phyloP scores from a whole-genome alignment of 2,797 vertebrate genomes.

The Acanthornis magna region DNA sequence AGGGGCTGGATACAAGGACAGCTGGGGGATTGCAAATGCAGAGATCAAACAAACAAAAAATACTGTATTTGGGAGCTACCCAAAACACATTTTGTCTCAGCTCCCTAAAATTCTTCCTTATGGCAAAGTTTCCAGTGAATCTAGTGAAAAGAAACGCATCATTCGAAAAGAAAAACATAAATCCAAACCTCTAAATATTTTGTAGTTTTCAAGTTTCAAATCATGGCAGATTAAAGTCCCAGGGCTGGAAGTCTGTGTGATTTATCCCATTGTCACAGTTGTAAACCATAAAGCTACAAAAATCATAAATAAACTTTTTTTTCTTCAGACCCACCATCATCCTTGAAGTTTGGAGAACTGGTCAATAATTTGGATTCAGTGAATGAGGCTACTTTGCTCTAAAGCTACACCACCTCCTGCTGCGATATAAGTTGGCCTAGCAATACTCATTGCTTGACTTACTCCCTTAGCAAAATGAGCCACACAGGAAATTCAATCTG shows the following conservation, averaged over 20 bases:
- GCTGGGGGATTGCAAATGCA: neutral
- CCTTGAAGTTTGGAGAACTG: neutral
- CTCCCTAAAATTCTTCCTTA: neutral
- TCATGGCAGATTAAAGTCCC: neutral
- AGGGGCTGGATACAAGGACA: neutral
- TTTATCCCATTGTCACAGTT: neutral
- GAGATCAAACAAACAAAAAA: neutral
- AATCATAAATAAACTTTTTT: neutral
- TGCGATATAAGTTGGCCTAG: neutral
- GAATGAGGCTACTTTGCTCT: neutral
- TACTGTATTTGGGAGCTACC: neutral
- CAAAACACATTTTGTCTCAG: neutral
- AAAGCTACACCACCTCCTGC: neutral
- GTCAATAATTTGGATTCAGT: neutral
- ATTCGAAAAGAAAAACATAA: neutral
- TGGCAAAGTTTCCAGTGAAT: neutral
- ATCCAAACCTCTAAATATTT: neutral
- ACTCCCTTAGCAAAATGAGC: neutral
- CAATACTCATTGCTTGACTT: neutral
- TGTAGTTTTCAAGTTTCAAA: slow-evolving; percentile 34
- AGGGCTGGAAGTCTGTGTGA: neutral
- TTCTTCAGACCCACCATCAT: neutral
- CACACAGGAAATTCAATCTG: neutral
- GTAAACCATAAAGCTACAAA: neutral
- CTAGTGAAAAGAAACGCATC: neutral